Base-by-base conservation (phyloP, 2,113 vertebrate species). In the Collichthys lucidus region DNA sequence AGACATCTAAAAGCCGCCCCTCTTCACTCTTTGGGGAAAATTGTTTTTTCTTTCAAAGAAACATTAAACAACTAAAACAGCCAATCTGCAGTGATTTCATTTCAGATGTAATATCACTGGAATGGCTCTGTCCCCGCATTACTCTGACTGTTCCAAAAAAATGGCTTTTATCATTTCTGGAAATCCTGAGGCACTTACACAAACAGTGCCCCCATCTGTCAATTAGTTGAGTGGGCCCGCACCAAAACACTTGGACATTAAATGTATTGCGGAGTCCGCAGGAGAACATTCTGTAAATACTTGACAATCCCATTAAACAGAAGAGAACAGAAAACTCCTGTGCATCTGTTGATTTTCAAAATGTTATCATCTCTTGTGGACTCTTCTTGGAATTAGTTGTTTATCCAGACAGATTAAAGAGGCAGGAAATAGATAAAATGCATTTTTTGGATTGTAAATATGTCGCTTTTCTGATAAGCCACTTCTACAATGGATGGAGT, bases 381-480 rank as follows among this genome's bases (percentile, higher is more conserved):
- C 87, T 89, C 86, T 89, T 90, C 86, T 82, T 79, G 82, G 88
- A 88, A 93, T 92, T 83, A 88, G 74, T 85, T 88, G 89, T 90
- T 88, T 89, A 89, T 90, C 88, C 82, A 87, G 67, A 86, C 79
- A 90, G 90, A 94, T 94, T 92, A 92, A 85, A 90, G 72, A 76
- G 61, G 70, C 64, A 88, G 80, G 83, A 88, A 85, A 90, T 73
- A 88, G 85, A 90, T 83, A 78, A 85, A 88, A 85, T 65, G 79
- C 80, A 79, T 86, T 86, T 92, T 92, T 87, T 50, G 62, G 62
- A 84, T 86, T 79, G 86, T 92, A 88, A 91, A 92, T 90, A 91
- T 86, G 88, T 79, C 70, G 24, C 63, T 88, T 73, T 83, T 77
- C 71, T 63, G 89, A 91, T 87, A 92, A 86, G 85, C 67, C 24